Conservation (phyloP, 2,113 vertebrate species). For the Pomatostomus ruficeps region DNA sequence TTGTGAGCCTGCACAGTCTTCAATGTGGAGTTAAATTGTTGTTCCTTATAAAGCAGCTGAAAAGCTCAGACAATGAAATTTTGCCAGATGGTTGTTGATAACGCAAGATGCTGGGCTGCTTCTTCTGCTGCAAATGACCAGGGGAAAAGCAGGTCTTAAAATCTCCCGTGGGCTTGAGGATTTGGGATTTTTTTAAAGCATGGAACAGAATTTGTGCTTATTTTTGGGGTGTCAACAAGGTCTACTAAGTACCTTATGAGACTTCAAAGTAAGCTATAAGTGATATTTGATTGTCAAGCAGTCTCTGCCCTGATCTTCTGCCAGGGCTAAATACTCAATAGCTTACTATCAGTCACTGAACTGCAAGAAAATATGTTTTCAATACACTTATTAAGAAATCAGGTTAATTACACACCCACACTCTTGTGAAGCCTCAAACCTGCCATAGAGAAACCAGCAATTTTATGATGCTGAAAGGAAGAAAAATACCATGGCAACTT, state of each 20-base stretch:
- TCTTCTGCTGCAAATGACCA: neutral
- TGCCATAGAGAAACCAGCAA: neutral
- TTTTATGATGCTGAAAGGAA: neutral
- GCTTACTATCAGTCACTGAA: neutral
- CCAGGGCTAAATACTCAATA: neutral
- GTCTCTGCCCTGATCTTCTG: neutral
- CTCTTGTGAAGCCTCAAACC: neutral
- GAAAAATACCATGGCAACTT: constrained; percentile 34
- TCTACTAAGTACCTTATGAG: neutral
- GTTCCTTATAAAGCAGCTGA: constrained; percentile 14
- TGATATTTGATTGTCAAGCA: neutral
- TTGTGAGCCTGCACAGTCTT: constrained; percentile 7
- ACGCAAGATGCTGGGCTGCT: neutral
- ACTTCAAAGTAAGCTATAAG: neutral
- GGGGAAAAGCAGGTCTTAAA: neutral
- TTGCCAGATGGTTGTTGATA: constrained; percentile 43
- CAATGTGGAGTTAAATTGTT: neutral
- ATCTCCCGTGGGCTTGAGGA: neutral
- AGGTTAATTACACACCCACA: neutral
- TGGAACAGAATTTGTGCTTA: neutral
- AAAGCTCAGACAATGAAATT: constrained; percentile 17
- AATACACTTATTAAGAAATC: neutral
- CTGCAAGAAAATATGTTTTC: neutral
- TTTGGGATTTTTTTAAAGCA: neutral
- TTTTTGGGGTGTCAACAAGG: neutral